Percentiles rank a stretch among this genome's conserved stretches.
These are phyloP conservation scores for Poeciliopsis turneri DNA, from an alignment of 2,797 vertebrate genomes.

Conservation along the genomic window DNA sequence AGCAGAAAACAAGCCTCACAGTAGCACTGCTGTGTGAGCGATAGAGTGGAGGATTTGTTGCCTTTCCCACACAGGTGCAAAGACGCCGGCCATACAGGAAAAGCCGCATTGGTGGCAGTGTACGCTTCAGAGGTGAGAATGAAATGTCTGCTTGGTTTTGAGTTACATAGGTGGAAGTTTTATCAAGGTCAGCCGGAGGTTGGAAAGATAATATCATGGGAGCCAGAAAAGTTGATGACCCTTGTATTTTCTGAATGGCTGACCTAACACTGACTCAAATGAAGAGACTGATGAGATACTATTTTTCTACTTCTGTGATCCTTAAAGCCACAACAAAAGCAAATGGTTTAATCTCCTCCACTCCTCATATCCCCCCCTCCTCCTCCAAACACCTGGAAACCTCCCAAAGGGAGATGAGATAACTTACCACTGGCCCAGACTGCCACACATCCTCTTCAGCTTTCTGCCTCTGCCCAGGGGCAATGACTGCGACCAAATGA, in stretches of 20 bases:
- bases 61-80: constrained; percentile 30
- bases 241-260: constrained; percentile 30
- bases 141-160: constrained; percentile 58
- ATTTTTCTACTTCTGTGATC: constrained; percentile 51
- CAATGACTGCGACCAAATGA: constrained; percentile 60
- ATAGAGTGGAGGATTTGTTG: constrained; percentile 2
- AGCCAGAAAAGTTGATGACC: constrained; percentile 54
- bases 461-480: constrained; percentile 44
- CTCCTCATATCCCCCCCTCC: constrained; percentile 46
- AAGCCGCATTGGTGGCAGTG: constrained; percentile 44
- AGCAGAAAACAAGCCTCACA: constrained; percentile 24
- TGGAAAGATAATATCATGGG: constrained; percentile 65
- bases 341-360: constrained; percentile 74
- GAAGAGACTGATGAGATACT: constrained; percentile 33
- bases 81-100: constrained; percentile 54
- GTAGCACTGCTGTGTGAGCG: constrained; percentile 8
- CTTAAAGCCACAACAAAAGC: constrained; percentile 70
- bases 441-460: constrained; percentile 52
- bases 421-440: constrained; percentile 60
- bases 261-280: constrained; percentile 24
- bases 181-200: constrained; percentile 70
- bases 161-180: constrained; percentile 64
- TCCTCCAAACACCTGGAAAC: constrained; percentile 63
- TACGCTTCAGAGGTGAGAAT: constrained; percentile 55
- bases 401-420: constrained; percentile 75